Conservation (phyloP, 2,888 invertebrate genomes). For the Chelonus formosanus region DNA sequence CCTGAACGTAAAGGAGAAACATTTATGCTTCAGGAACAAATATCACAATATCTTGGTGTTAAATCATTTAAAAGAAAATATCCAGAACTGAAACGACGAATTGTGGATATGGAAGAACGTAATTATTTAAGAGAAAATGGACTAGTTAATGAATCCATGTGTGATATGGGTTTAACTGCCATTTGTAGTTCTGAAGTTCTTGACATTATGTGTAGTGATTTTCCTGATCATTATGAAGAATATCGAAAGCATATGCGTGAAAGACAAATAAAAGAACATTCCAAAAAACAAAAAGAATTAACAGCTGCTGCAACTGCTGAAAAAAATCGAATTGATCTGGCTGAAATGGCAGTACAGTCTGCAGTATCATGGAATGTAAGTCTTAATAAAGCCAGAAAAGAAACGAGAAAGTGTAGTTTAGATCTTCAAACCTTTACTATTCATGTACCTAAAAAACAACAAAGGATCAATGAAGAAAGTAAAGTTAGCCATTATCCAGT, state of each 20-base stretch:
- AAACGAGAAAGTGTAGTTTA: constrained; percentile 82
- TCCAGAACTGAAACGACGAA: constrained; percentile 84
- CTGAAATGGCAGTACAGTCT: constrained; percentile 84
- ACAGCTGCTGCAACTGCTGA: constrained; percentile 68
- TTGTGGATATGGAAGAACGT: constrained; percentile 90
- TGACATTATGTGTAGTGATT: constrained; percentile 95
- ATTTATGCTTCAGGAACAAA: constrained; percentile 95
- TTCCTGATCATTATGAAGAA: constrained; percentile 94
- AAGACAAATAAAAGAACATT: constrained; percentile 75
- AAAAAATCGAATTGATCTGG: constrained; percentile 73
- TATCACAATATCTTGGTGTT: constrained; percentile 92
- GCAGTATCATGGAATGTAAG: constrained; percentile 89
- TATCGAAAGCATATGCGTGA: constrained; percentile 79
- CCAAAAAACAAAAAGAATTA: constrained; percentile 73
- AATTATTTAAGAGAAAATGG: constrained; percentile 85
- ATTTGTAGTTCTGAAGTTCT: constrained; percentile 91
- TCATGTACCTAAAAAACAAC: constrained; percentile 75
- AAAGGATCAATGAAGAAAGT: constrained; percentile 67
- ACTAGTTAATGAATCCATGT: constrained; percentile 88
- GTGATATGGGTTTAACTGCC: constrained; percentile 92
- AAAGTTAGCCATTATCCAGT: constrained; percentile 83
- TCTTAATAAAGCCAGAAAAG: constrained; percentile 80
- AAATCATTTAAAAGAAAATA: constrained; percentile 97
- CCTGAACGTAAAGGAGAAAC: constrained; percentile 76
- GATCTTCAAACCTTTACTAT: constrained; percentile 93